These are phyloP conservation scores for Gymnoscopelus microlampas DNA, from an alignment of 2,797 vertebrate species.

Conservation along the genomic window DNA sequence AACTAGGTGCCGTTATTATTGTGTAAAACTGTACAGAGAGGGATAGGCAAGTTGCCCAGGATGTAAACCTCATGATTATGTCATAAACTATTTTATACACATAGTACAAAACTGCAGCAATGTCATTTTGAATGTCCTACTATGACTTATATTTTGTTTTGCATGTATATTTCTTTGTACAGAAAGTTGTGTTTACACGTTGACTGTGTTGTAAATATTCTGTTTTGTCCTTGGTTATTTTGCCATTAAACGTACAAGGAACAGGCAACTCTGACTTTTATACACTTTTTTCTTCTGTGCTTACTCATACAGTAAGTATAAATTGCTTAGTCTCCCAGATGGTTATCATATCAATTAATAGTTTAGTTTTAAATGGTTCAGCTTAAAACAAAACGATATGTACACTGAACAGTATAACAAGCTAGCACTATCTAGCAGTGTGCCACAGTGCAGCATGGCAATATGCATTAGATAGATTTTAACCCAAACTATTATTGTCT, in stretches of 20 bases:
- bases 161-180: conserved; percentile 99
- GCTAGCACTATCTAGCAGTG: too few species aligned
- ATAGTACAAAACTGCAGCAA: conserved; percentile 76
- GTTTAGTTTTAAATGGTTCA: too few species aligned
- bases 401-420: too few species aligned
- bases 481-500: too few species aligned
- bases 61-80: conserved; percentile 82
- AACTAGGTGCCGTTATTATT: conserved; percentile 47
- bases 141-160: conserved; percentile 87
- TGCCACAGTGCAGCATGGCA: too few species aligned
- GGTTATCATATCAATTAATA: too few species aligned
- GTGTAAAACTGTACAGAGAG: conserved; percentile 85
- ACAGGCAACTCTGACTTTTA: conserved; percentile 47
- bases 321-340: too few species aligned
- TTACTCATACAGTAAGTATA: too few species aligned
- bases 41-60: conserved; percentile 55
- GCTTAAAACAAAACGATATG: too few species aligned
- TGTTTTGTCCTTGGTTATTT: conserved; percentile 97
- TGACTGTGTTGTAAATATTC: conserved; percentile 95
- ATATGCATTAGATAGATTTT: too few species aligned
- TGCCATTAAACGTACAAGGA: conserved; percentile 96
- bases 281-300: not conserved
- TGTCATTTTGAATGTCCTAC: conserved; percentile 83
- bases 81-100: conserved; percentile 83
- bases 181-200: conserved; percentile 94